These are phyloP conservation scores for Sebastes taczanowskii DNA, from an alignment of 2,797 vertebrate species.

Conservation along the genomic window DNA sequence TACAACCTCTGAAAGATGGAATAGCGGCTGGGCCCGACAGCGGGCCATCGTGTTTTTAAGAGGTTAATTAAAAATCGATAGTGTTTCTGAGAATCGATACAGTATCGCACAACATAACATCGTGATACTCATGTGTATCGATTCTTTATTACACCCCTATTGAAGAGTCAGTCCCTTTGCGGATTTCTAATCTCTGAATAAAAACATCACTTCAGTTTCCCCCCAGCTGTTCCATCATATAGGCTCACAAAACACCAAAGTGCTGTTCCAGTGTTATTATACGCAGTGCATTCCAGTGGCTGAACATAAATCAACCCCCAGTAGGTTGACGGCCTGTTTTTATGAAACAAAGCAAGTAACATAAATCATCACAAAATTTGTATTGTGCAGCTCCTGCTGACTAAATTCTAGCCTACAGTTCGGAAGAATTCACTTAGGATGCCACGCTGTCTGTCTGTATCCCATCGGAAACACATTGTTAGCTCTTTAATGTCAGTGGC, in stretches of 20 bases:
- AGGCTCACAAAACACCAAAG: background rate
- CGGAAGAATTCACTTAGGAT: constrained; percentile 47
- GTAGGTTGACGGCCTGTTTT: constrained; percentile 35
- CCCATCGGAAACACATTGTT: constrained; percentile 19
- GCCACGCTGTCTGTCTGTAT: constrained; percentile 25
- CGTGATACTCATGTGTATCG: no score
- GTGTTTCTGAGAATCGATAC: no score
- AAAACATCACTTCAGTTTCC: background rate
- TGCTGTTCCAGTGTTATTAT: constrained; percentile 20
- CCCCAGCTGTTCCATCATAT: background rate
- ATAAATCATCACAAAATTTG: constrained; percentile 54
- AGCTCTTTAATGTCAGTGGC: constrained; percentile 34
- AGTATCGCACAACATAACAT: no score
- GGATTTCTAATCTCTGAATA: background rate
- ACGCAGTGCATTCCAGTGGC: constrained; percentile 29
- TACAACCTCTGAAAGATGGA: no score
- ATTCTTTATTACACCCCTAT: background rate
- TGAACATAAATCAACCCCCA: constrained; percentile 55
- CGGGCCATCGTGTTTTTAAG: no score
- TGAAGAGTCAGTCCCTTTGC: background rate
- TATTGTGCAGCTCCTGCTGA: constrained; percentile 23
- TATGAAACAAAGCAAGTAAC: constrained; percentile 38
- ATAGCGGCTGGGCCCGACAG: no score
- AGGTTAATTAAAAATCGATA: no score
- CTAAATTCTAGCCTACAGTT: constrained; percentile 36